Percentiles rank a stretch among this genome's conserved stretches.
Conservation (phyloP, 1,140 invertebrate genomes). For the Schlechtendalia chinensis region DNA sequence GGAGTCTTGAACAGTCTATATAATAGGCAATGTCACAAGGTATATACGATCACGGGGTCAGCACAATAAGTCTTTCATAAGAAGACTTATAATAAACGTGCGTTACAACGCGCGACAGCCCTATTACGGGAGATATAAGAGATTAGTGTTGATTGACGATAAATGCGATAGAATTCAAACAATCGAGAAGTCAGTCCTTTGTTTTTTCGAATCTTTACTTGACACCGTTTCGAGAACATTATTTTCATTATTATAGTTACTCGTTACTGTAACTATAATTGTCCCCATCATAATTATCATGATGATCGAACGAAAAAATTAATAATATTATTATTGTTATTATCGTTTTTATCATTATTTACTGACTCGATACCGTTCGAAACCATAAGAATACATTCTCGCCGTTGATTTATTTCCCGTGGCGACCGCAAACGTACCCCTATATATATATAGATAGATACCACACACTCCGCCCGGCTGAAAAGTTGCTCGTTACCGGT, state of each 20-base stretch:
- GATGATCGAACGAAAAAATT: too few relatives aligned
- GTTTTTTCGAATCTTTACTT: too few relatives aligned
- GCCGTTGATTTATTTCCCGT: not conserved
- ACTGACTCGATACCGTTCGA: too few relatives aligned
- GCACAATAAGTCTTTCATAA: not conserved
- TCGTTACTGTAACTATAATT: too few relatives aligned
- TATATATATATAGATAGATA: not conserved
- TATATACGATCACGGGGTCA: not conserved
- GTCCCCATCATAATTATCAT: too few relatives aligned
- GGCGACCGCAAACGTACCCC: not conserved
- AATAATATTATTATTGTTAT: too few relatives aligned
- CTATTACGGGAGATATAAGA: not conserved
- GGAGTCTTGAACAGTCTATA: conserved; percentile 6
- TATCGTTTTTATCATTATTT: too few relatives aligned
- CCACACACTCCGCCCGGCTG: not conserved
- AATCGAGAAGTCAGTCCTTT: too few relatives aligned
- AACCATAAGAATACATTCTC: not conserved
- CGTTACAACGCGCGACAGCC: not conserved
- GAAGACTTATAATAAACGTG: not conserved
- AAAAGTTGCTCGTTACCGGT: conserved; percentile 22
- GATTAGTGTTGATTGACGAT: not conserved
- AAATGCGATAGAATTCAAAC: too few relatives aligned
- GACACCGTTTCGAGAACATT: too few relatives aligned
- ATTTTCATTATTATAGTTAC: too few relatives aligned
- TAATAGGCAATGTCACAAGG: not conserved